Conservation (phyloP, 2,797 vertebrate genomes). For the Podarcis siculus region DNA sequence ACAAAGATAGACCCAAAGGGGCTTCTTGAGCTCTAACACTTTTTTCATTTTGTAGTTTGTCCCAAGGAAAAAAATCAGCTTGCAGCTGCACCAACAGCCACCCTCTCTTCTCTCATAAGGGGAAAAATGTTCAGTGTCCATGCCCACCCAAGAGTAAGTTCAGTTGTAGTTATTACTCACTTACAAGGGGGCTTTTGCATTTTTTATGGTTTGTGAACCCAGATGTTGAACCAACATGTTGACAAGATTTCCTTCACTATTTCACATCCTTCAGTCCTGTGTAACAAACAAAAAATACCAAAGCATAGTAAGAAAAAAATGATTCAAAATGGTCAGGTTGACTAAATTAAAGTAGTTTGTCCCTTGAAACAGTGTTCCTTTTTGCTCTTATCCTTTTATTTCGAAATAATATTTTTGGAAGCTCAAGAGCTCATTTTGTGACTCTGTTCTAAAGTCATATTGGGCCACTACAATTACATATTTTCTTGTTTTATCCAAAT, state of each 20-base stretch:
- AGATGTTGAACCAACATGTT: not conserved
- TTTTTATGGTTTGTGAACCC: not conserved
- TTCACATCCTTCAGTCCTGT: not conserved
- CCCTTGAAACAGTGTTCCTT: not conserved
- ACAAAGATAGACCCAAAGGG: too few relatives aligned
- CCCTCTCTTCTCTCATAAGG: not conserved
- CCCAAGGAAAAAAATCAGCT: not conserved
- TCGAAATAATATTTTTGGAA: not conserved
- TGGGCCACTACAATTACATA: not conserved
- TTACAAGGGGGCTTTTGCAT: not conserved
- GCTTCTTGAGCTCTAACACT: not conserved
- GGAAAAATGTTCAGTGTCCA: not conserved
- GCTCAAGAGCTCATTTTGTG: not conserved
- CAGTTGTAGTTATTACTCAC: not conserved
- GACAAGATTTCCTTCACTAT: not conserved
- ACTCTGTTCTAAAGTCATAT: not conserved
- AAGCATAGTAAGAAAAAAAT: not conserved
- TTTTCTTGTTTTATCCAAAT: not conserved
- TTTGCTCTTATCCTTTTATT: not conserved
- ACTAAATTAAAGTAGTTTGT: not conserved
- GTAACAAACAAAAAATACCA: too few relatives aligned
- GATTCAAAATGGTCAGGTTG: too few relatives aligned
- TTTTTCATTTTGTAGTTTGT: constrained; percentile 8
- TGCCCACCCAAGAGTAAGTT: constrained; percentile 21
- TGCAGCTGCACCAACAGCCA: not conserved